Evolutionary conservation across 2,113 vertebrate species (phyloP), one percentile per base, ranked within the genome.

Genomic region (Pedetes capensis): DNA sequence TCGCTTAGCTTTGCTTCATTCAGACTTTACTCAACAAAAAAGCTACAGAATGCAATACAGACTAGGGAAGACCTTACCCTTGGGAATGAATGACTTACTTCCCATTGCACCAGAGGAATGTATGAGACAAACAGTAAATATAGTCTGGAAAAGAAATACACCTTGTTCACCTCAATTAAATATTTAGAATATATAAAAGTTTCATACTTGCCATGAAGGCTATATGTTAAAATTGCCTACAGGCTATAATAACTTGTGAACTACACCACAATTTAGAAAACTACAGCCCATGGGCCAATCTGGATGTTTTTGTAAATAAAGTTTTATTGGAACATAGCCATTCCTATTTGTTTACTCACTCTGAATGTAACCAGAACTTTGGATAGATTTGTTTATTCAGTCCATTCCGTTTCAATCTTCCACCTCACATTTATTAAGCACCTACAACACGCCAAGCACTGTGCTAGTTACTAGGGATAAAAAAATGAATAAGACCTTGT

Each of bases 231-330:
- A 91, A 95, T 49, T 94, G 57, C 59, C 64, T 68, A 83, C 51
- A 76, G 49, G 74, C 34, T 81, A 68, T 82, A 85, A 72, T 69
- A 80, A 93, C 42, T 82, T 96, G 51, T 53, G 53, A 94, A 83
- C 49, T 91, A 94, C 0, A 88, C 47, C 44, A 83, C 55, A 83
- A 66, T 29, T 90, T 22, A 93, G n/a, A 75, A 92, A 94, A 83
- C 63, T 64, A 47, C 2, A 92, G 14, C 14, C 17, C 34, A 42
- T 59, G 13, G 64, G 71, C 53, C 89, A 90, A 94, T 57, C 44
- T 86, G 79, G 34, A 23, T 74, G 14, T 61, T 91, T 90, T 51
- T 87, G 14, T 69, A 94, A 94, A 96, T 91, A 86, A 96, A 94
- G 29, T 79, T 96, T 93, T 89, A 93, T 87, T 83, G 68, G 34